Evolutionary conservation across 2,888 invertebrate species (phyloP).

Genomic region (Parapristionchus giblindavisi): DNA sequence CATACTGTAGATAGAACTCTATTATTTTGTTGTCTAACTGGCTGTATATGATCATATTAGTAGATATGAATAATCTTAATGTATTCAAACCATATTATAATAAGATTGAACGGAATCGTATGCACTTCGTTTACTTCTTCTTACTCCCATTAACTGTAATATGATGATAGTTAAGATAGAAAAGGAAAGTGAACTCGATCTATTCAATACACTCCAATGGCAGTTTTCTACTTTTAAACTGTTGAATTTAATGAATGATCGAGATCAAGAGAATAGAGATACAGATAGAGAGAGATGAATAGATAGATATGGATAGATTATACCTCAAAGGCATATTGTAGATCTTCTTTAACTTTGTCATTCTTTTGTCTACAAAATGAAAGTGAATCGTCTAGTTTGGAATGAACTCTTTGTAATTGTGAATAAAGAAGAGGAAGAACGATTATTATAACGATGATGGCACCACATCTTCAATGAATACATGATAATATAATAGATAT

Average conservation of each 20-base stretch:
- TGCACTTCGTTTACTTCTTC: slow-evolving; percentile 2
- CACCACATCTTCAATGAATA: neutral
- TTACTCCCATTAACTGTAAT: slow-evolving; percentile 4
- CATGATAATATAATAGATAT: neutral
- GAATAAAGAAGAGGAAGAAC: slow-evolving; percentile 2
- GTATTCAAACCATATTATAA: neutral
- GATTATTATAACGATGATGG: neutral
- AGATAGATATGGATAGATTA: neutral
- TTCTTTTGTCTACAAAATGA: slow-evolving; percentile 1
- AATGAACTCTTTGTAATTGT: slow-evolving; percentile 6
- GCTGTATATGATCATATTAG: neutral
- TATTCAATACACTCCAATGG: too few species aligned
- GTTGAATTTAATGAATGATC: neutral
- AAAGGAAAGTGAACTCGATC: too few species aligned
- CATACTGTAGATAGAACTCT: neutral
- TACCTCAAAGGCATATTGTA: slow-evolving; percentile 8
- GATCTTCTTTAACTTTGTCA: neutral
- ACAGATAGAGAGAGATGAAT: neutral
- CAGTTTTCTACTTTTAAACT: too few species aligned
- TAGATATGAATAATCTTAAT: neutral
- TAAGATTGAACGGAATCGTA: neutral
- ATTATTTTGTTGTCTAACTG: neutral
- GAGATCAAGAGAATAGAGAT: neutral
- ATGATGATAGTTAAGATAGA: too few species aligned
- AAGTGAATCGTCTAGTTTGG: slow-evolving; percentile 1